phyloP scores from a whole-genome alignment of 2,888 invertebrate species.

The Gnatocerus cornutus region DNA sequence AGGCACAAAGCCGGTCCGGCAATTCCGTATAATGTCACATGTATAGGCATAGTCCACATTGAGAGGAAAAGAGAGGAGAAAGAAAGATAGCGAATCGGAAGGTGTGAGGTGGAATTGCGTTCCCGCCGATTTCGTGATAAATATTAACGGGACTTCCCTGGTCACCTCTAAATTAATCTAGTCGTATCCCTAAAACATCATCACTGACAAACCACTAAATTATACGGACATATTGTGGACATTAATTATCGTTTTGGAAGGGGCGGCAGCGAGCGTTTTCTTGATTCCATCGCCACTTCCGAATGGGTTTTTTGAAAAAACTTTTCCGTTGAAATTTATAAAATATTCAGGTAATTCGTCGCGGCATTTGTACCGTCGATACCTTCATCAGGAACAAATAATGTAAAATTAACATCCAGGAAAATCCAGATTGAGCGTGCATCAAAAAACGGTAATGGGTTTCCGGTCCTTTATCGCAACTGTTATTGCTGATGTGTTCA shows the following conservation, averaged over 20 bases:
- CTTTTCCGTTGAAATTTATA: too few relatives aligned
- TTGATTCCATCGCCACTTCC: background rate
- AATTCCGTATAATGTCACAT: constrained; percentile 47
- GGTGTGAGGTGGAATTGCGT: constrained; percentile 20
- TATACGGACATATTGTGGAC: constrained; percentile 21
- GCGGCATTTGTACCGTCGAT: too few relatives aligned
- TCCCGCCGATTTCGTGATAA: constrained; percentile 34
- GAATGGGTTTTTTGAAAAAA: too few relatives aligned
- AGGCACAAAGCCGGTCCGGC: constrained; percentile 54
- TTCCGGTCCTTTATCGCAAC: constrained; percentile 42
- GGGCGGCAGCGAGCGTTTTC: background rate
- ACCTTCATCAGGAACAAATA: background rate
- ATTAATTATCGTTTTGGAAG: constrained; percentile 31
- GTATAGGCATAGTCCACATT: constrained; percentile 47
- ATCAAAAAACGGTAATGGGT: constrained; percentile 35
- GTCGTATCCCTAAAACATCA: constrained; percentile 19
- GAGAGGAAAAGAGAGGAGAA: background rate
- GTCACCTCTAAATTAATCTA: constrained; percentile 38
- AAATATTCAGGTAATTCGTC: too few relatives aligned
- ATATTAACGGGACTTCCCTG: constrained; percentile 34
- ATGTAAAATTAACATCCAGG: constrained; percentile 16
- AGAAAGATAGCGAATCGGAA: constrained; percentile 5
- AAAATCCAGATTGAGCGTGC: constrained; percentile 1
- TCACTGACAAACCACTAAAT: constrained; percentile 32
- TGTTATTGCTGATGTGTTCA: constrained; percentile 43